phyloP scores from a whole-genome alignment of 2,888 invertebrate genomes.

The Epistrophella euchroma region DNA sequence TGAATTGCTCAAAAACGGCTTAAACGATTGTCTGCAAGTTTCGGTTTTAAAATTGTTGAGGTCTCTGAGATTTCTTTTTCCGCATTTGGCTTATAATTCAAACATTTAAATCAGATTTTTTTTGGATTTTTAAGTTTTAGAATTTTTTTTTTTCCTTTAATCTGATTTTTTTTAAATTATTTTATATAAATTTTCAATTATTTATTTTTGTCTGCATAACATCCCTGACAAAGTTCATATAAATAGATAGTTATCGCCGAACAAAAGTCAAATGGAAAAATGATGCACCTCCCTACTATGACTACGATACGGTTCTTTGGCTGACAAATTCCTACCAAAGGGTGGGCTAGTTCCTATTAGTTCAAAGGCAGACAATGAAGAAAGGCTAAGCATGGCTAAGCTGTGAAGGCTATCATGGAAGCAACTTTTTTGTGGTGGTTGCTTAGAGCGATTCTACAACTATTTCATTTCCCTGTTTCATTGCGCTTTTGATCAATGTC shows the following conservation, averaged over 20 bases:
- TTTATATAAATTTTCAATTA: neutral
- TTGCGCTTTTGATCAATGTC: constrained; percentile 67
- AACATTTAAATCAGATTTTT: no score
- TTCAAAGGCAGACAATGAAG: constrained; percentile 33
- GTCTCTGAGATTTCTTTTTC: no score
- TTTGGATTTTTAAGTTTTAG: no score
- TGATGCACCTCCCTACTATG: constrained; percentile 43
- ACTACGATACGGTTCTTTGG: constrained; percentile 12
- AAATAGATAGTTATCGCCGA: constrained; percentile 5
- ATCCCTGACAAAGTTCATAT: neutral
- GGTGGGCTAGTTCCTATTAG: neutral
- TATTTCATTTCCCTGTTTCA: constrained; percentile 49
- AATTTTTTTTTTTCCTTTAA: no score
- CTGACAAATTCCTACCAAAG: constrained; percentile 40
- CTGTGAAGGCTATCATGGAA: constrained; percentile 52
- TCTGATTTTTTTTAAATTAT: no score
- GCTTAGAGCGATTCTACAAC: constrained; percentile 48
- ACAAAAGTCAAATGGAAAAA: constrained; percentile 59
- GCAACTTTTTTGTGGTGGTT: constrained; percentile 21
- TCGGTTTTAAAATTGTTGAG: no score
- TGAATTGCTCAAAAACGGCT: no score
- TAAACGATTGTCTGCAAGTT: no score
- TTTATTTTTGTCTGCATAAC: neutral
- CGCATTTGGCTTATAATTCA: no score
- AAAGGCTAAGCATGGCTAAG: constrained; percentile 62